Percentiles rank a stretch among this genome's conserved stretches.
Conservation (phyloP, 2,113 vertebrate species). For the Scopus umbretta region DNA sequence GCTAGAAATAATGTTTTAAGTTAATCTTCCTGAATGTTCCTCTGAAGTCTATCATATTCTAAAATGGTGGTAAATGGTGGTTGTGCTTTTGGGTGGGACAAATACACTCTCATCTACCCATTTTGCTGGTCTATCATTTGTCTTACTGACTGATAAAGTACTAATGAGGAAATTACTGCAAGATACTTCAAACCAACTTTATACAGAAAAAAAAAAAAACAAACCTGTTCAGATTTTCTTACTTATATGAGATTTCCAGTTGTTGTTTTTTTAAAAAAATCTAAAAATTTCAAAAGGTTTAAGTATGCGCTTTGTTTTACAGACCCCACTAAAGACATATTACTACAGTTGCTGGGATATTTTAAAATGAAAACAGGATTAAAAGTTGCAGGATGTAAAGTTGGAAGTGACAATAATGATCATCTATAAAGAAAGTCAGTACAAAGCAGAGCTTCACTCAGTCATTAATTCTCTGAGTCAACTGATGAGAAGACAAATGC, state of each 20-base stretch:
- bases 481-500: background rate
- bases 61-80: background rate
- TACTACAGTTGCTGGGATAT: background rate
- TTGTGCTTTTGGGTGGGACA: background rate
- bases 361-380: background rate
- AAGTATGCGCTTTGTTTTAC: background rate
- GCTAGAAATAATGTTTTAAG: background rate
- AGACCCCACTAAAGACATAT: background rate
- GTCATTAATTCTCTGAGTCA: background rate
- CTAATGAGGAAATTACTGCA: background rate
- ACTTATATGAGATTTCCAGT: background rate
- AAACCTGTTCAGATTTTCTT: background rate
- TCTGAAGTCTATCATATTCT: background rate
- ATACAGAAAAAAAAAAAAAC: background rate
- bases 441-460: background rate
- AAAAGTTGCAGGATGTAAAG: background rate
- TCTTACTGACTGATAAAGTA: background rate
- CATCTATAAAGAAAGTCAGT: background rate
- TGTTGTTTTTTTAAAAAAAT: background rate
- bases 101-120: background rate
- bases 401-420: background rate
- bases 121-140: background rate
- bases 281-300: background rate
- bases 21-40: background rate
- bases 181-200: background rate